Percentiles rank a stretch among this genome's conserved stretches.
phyloP scores from a whole-genome alignment of 2,113 vertebrate genomes.

The Mionectes macconnelli region DNA sequence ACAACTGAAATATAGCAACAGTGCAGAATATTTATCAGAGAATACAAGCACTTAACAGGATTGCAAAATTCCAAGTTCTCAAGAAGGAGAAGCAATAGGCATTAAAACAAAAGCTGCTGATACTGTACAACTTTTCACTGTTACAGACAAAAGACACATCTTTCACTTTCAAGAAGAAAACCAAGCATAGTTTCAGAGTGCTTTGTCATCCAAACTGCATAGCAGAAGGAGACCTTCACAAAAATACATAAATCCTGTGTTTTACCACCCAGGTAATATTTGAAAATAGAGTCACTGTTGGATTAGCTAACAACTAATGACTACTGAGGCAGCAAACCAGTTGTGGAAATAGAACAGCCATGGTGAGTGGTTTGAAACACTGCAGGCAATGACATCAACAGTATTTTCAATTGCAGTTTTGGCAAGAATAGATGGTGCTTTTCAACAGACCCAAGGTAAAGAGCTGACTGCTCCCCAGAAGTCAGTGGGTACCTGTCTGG shows the following conservation, averaged over 20 bases:
- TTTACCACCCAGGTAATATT: not conserved
- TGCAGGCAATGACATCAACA: not conserved
- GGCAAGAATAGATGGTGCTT: not conserved
- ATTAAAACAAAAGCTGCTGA: not conserved
- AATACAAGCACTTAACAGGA: conserved; percentile 51
- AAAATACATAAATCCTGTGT: not conserved
- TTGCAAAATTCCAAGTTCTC: conserved; percentile 27
- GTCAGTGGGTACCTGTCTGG: rapidly evolving
- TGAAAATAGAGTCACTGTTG: not conserved
- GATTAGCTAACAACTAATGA: not conserved
- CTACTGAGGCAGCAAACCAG: not conserved
- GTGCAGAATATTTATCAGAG: not conserved
- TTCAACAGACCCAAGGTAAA: not conserved
- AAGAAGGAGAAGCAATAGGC: not conserved
- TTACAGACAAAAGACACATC: not conserved
- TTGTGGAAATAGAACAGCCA: not conserved
- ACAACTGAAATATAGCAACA: conserved; percentile 46
- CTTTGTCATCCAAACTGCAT: not conserved
- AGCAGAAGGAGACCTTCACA: not conserved
- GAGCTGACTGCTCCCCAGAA: not conserved
- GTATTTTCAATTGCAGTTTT: not conserved
- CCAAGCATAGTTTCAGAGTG: not conserved
- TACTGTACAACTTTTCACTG: not conserved
- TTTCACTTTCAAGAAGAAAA: not conserved
- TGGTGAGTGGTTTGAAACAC: not conserved